Base-by-base conservation (phyloP, 2,113 vertebrate species). In the Phocoena phocoena region DNA sequence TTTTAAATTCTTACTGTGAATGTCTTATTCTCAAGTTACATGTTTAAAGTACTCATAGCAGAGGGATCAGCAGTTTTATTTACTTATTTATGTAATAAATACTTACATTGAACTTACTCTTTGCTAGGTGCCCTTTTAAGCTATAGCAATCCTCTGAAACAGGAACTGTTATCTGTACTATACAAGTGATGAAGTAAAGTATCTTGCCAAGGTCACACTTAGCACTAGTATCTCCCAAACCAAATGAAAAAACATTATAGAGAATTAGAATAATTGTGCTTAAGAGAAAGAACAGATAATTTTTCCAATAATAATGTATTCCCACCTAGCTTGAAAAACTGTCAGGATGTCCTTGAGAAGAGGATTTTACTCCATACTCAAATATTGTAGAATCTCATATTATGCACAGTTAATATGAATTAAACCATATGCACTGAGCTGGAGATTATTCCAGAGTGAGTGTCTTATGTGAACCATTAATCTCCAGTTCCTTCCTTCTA, bases 1-100 rank as follows among this genome's bases (percentile, higher is more conserved):
- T 71, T 84, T 93, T 26, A 47, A 67, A 74, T 55, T 70, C 92
- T 95, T 91, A 70, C 55, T 68, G 8, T 91, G 28, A 92, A 74
- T 76, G 36, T 71, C 41, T 85, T 63, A 36, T 82, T 81, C 25
- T 92, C n/a, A 95, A 36, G 21, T 87, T 96, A 74, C 1, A 33
- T 88, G 17, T 73, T 95, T 91, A n/a, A 84, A 79, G 36, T 60
- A 55, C 28, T 86, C n/a, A 38, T 36, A 86, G 44, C 25, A 67
- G 44, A 76, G 2, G 31, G 13, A 88, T 81, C 15, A 60, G 21
- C 13, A 77, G n/a, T 83, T 90, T 74, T 77, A 77, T 82, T 79
- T 65, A 55, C 21, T 83, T 77, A n/a, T 77, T 79, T 81, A 60
- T 58, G 88, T 92, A 79, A 28, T 53, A 47, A 65, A 47, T 84